Evolutionary conservation across 37 sponge, comb jelly and placozoan genomes (phyloP).

Genomic region (Hexactinellida sp.): DNA sequence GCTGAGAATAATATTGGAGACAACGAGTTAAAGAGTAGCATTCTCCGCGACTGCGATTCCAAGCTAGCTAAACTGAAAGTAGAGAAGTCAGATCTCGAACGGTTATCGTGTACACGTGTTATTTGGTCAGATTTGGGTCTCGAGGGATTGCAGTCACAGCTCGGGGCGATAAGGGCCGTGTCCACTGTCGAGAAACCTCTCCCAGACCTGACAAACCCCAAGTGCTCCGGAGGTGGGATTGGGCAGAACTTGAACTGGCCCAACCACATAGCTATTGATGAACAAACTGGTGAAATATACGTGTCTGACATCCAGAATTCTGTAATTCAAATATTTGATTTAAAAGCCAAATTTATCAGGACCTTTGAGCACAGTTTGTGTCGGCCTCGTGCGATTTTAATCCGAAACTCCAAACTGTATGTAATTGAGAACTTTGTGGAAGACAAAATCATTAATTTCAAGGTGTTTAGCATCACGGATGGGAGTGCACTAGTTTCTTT

Average conservation of each 20-base stretch:
- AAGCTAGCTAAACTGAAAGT: background rate
- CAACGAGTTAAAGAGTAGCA: background rate
- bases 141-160: background rate
- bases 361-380: background rate
- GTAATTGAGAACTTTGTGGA: background rate
- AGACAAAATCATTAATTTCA: background rate
- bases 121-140: background rate
- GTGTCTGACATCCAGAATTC: background rate
- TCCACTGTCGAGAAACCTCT: background rate
- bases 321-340: background rate
- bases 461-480: background rate
- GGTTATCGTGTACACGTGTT: background rate
- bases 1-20: constrained; percentile 2
- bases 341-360: background rate
- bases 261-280: background rate
- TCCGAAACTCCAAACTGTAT: background rate
- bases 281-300: constrained; percentile 2
- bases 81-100: background rate
- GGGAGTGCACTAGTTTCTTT: background rate
- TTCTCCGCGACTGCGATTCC: background rate
- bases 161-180: background rate
- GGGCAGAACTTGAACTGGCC: background rate
- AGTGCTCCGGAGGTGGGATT: background rate
- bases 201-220: background rate
- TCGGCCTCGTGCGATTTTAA: background rate